Evolutionary conservation across 2,797 vertebrate genomes (phyloP).

Genomic region (Darevskia mixta): DNA sequence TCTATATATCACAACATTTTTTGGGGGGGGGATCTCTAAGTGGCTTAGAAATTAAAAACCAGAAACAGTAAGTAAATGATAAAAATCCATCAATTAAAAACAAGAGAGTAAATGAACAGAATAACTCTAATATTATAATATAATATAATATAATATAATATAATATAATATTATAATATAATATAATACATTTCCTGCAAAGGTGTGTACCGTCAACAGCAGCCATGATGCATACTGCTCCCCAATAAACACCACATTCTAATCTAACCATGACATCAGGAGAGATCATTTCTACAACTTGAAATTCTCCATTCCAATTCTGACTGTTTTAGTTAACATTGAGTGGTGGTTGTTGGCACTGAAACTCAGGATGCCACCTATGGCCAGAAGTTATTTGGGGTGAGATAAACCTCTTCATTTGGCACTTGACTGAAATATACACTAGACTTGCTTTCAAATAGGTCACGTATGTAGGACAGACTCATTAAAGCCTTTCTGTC

Average conservation of each 20-base stretch:
- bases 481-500: neutral
- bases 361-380: constrained; percentile 11
- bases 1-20: neutral
- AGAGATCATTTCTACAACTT: constrained; percentile 37
- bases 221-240: neutral
- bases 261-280: constrained; percentile 42
- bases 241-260: constrained; percentile 10
- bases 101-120: neutral
- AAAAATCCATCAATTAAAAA: neutral
- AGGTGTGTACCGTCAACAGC: neutral
- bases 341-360: constrained; percentile 38
- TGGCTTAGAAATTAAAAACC: no score
- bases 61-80: no score
- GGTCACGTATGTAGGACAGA: neutral
- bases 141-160: no score
- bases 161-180: no score
- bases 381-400: constrained; percentile 24
- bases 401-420: constrained; percentile 22
- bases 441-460: constrained; percentile 5
- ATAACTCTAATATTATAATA: no score
- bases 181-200: neutral
- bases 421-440: neutral
- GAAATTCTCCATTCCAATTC: constrained; percentile 36
- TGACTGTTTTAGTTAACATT: constrained; percentile 43
- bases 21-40: no score